phyloP scores from a whole-genome alignment of 1,140 invertebrate genomes.

The Pygmarrhopalites habei region DNA sequence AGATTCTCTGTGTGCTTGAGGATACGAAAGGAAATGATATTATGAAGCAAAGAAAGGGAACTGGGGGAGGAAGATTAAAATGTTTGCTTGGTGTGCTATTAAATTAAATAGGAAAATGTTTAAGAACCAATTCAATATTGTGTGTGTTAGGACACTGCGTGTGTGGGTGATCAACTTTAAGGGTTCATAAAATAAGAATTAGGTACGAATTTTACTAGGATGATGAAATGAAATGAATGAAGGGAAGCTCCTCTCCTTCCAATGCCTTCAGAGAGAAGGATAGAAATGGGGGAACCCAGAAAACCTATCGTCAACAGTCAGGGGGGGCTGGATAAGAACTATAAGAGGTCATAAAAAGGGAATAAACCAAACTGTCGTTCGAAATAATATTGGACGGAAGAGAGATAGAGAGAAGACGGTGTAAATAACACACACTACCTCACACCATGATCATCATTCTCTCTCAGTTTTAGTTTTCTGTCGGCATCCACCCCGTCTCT shows the following conservation, averaged over 20 bases:
- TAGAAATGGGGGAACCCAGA: no score
- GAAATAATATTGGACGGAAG: background rate
- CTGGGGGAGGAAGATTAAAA: background rate
- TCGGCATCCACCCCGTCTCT: no score
- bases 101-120: slow-evolving; percentile 1
- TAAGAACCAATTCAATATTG: slow-evolving; percentile 9
- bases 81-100: background rate
- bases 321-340: background rate
- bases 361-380: slow-evolving; percentile 3
- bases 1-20: no score
- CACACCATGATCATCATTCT: no score
- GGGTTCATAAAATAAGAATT: slow-evolving; percentile 1
- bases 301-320: no score
- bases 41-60: background rate
- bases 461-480: no score
- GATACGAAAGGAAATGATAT: background rate
- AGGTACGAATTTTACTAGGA: background rate
- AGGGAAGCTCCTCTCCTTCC: no score
- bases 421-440: no score
- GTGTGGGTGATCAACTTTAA: background rate
- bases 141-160: background rate
- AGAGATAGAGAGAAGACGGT: no score
- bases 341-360: background rate
- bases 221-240: background rate
- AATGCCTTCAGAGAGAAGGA: no score